Conservation (phyloP, 1,140 invertebrate species). For the Rhyacophila brunnea region DNA sequence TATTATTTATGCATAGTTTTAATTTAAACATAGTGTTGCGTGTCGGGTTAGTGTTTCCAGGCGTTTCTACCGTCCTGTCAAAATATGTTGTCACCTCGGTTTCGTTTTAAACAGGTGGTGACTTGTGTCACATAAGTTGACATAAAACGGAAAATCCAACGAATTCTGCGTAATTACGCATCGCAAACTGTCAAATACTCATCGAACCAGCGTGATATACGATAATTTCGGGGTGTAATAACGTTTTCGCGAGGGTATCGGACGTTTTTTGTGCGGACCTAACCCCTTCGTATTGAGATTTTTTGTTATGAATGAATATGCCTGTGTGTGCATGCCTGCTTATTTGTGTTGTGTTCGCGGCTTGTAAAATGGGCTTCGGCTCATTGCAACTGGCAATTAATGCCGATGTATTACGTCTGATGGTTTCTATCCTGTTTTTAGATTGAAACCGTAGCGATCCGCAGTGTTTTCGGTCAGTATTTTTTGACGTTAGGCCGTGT, state of each 20-base stretch:
- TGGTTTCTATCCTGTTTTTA: conserved; percentile 3
- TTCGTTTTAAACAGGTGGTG: conserved; percentile 25
- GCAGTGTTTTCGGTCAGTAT: conserved; percentile 10
- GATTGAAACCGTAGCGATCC: neutral
- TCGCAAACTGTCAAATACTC: neutral
- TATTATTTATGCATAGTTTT: conserved; percentile 2
- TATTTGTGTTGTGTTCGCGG: conserved; percentile 2
- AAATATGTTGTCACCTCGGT: conserved; percentile 17
- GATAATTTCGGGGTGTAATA: neutral
- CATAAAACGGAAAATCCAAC: conserved; percentile 18
- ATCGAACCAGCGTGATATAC: neutral
- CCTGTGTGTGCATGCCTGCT: conserved; percentile 12
- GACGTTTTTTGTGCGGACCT: conserved; percentile 1
- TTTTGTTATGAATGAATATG: conserved; percentile 25
- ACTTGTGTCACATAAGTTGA: conserved; percentile 15
- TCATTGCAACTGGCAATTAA: conserved; percentile 15
- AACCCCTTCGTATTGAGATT: conserved; percentile 18
- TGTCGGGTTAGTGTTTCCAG: conserved; percentile 38
- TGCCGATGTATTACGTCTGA: conserved; percentile 15
- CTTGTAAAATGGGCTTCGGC: conserved; percentile 22
- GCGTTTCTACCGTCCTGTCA: conserved; percentile 32
- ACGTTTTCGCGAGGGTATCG: neutral
- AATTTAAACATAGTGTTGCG: conserved; percentile 6
- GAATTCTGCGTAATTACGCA: neutral
- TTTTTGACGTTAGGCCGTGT: conserved; percentile 11